Conservation (phyloP, 2,888 invertebrate genomes). For the Cephus nigrinus region DNA sequence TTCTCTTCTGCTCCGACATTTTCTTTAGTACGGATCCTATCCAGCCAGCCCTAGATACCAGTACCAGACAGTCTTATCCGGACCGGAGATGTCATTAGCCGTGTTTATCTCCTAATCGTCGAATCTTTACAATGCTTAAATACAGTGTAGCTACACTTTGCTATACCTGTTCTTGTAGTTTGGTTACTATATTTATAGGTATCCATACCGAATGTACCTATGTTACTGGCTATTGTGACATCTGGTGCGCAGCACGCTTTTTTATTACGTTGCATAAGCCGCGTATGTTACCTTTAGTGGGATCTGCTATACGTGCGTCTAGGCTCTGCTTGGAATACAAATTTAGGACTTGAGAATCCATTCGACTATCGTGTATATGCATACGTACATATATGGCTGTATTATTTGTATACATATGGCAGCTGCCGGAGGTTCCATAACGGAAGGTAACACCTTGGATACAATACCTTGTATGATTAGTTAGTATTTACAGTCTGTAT, state of each 20-base stretch:
- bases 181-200: not conserved
- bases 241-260: slow-evolving; percentile 8
- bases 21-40: not conserved
- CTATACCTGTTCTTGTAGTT: not conserved
- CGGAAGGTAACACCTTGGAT: not conserved
- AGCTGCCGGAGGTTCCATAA: not conserved
- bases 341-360: slow-evolving; percentile 17
- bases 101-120: not conserved
- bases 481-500: not conserved
- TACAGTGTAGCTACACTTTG: not conserved
- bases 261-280: slow-evolving; percentile 21
- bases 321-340: slow-evolving; percentile 19
- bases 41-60: not conserved
- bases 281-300: slow-evolving; percentile 12
- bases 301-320: slow-evolving; percentile 7
- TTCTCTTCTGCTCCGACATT: not conserved
- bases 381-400: not conserved
- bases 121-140: not conserved
- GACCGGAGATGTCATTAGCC: not conserved
- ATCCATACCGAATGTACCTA: not conserved
- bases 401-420: not conserved
- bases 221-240: slow-evolving; percentile 19
- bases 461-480: not conserved
- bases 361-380: slow-evolving; percentile 6
- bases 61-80: not conserved